Percentiles rank a stretch among this genome's conserved stretches.
Evolutionary conservation across 2,113 vertebrate genomes (phyloP).

Genomic region (Vimba vimba): DNA sequence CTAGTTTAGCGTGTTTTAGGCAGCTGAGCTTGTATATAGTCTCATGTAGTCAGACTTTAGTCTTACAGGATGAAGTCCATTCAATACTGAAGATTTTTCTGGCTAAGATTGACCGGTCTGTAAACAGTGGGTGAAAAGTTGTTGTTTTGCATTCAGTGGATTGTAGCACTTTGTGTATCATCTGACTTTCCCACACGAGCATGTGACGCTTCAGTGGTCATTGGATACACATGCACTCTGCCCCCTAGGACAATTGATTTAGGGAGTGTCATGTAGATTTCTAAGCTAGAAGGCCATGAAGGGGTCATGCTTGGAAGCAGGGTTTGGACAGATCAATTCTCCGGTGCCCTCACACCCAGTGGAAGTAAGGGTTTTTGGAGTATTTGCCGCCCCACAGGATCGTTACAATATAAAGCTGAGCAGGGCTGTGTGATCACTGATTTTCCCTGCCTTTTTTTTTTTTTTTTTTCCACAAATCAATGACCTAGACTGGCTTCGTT

Average conservation of each 20-base stretch:
- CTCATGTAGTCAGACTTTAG: background rate
- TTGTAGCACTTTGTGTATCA: background rate
- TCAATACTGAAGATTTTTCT: background rate
- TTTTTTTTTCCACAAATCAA: conserved; percentile 77
- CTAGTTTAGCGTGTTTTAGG: background rate
- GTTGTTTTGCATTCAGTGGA: background rate
- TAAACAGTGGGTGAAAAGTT: background rate
- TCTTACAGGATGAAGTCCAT: background rate
- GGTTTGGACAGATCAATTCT: conserved; percentile 41
- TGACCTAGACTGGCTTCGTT: conserved; percentile 47
- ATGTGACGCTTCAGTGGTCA: conserved; percentile 6
- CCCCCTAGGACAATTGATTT: background rate
- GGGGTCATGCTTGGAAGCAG: conserved; percentile 13
- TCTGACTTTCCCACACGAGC: background rate
- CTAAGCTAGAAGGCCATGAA: background rate
- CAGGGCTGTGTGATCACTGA: conserved; percentile 34
- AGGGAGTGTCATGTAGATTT: background rate
- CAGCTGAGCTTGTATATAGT: background rate
- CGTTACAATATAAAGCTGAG: conserved; percentile 42
- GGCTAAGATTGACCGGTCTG: background rate
- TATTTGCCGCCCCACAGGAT: conserved; percentile 46
- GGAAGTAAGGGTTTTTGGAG: conserved; percentile 35
- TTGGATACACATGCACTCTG: background rate
- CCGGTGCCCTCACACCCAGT: background rate
- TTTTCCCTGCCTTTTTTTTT: conserved; percentile 70